Conservation (phyloP, 2,113 vertebrate species). For the Elgaria multicarinata region DNA sequence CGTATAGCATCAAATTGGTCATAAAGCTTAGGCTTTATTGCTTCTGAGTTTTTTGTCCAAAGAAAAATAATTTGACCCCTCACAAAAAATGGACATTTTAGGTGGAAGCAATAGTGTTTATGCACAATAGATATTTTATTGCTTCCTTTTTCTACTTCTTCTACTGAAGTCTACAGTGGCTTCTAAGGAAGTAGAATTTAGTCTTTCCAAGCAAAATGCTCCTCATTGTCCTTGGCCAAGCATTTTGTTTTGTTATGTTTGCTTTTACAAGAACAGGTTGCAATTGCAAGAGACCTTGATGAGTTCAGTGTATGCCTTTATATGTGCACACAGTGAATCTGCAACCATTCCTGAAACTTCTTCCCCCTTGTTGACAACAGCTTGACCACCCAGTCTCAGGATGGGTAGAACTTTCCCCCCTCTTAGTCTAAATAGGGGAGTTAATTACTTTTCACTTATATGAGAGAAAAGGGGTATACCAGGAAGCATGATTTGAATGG, state of each 20-base stretch:
- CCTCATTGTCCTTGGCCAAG: too few relatives aligned
- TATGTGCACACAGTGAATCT: neutral
- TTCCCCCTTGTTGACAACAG: neutral
- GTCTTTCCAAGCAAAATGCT: neutral
- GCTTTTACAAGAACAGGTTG: neutral
- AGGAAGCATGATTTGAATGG: too few relatives aligned
- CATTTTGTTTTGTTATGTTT: neutral
- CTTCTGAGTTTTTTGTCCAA: neutral
- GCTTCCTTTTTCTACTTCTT: neutral
- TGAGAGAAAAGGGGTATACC: neutral
- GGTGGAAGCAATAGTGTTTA: neutral
- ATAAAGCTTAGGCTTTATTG: too few relatives aligned
- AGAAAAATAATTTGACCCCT: neutral
- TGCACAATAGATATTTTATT: neutral
- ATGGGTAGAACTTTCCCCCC: too few relatives aligned
- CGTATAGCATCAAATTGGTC: too few relatives aligned
- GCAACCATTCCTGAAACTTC: neutral
- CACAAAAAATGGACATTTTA: neutral
- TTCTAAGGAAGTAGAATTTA: neutral
- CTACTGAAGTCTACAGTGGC: neutral
- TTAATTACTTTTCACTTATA: neutral
- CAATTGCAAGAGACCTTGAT: neutral
- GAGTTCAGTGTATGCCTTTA: neutral
- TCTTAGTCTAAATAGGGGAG: too few relatives aligned
- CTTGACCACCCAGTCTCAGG: too few relatives aligned